Base-by-base conservation (phyloP, 2,113 vertebrate genomes). In the Phasianus colchicus region DNA sequence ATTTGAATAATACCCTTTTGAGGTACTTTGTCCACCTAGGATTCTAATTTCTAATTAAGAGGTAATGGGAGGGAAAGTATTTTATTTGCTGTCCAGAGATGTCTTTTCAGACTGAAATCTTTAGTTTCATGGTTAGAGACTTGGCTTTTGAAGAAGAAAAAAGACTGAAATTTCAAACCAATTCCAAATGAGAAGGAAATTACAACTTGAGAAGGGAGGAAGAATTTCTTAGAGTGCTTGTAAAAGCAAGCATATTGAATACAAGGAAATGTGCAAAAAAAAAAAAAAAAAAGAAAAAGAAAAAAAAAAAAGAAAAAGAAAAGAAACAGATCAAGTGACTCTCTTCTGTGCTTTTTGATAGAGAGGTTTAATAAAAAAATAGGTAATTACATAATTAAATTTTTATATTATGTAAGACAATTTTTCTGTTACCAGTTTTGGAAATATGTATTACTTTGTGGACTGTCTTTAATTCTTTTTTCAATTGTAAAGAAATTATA, bases 231-330 rank as follows among this genome's bases (percentile, higher is more conserved):
- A 2, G 79, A 45, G 22, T 42, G 3, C 22, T 84, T 29, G 10
- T 29, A 32, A 45, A 87, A 70, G 20, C 21, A 38, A 36, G 0
- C 36, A 4, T 42, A 17, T 66, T 55, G 2, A 60, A 16, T 82
- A 9, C 32, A 64, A 72, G 29, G 16, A 30, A 78, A 25, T 42
- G 1, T 2, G 25, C 5, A 57, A 69, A 9, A 13, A 78, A 90
- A 48, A 48, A 50, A 18, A 25, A 71, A 9, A 1, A 0, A 48
- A 48, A 24, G n/a, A 25, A 71, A 9, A 1, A 0, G 24, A 48
- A 24, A 57, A 69, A 9, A 13, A 78, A 90, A 48, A 48, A 50
- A 18, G 21, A 71, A 9, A 1, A 0, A 48, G 24, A 24, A 21
- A 43, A 16, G 52, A 29, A 54, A 30, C 27, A 54, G 32, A 21